Evolutionary conservation across 2,797 vertebrate species (phyloP).

Genomic region (Mallotus villosus): DNA sequence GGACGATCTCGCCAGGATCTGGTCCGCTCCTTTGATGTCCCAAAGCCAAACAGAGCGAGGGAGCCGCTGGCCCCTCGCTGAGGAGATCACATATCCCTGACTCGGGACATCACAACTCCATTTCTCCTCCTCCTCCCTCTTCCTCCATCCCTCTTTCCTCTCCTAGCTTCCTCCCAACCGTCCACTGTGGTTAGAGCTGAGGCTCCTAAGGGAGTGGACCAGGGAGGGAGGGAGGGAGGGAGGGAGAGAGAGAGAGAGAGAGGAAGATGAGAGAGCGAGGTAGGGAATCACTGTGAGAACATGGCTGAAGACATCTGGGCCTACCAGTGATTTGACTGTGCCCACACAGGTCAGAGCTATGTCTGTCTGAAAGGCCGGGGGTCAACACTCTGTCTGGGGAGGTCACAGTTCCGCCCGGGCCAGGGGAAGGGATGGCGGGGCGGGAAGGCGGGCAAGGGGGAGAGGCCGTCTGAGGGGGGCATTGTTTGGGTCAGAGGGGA

Average conservation of each 20-base stretch:
- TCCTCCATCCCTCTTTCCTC: slow-evolving; percentile 53
- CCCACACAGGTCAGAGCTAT: slow-evolving; percentile 52
- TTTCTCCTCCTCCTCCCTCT: slow-evolving; percentile 35
- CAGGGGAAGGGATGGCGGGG: background rate
- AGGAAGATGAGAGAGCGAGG: slow-evolving; percentile 42
- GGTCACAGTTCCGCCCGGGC: background rate
- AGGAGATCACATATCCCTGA: slow-evolving; percentile 81
- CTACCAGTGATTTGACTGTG: slow-evolving; percentile 52
- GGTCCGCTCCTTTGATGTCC: slow-evolving; percentile 89
- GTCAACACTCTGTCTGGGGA: slow-evolving; percentile 42
- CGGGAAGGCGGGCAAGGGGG: background rate
- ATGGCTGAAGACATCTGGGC: slow-evolving; percentile 56
- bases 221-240: slow-evolving; percentile 7
- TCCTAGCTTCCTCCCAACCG: slow-evolving; percentile 65
- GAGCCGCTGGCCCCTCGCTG: slow-evolving; percentile 70
- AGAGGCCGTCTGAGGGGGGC: slow-evolving; percentile 11
- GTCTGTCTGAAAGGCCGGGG: slow-evolving; percentile 30
- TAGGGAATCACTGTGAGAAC: slow-evolving; percentile 41
- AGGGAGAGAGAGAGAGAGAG: slow-evolving; percentile 36
- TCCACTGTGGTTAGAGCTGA: slow-evolving; percentile 68
- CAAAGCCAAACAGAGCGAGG: slow-evolving; percentile 67
- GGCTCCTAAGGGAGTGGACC: slow-evolving; percentile 50
- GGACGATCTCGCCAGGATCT: slow-evolving; percentile 89
- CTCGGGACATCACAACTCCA: slow-evolving; percentile 74
- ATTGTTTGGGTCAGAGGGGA: slow-evolving; percentile 38